Evolutionary conservation across 2,888 invertebrate genomes (phyloP).

Genomic region (Hirtodrosophila histrioides): DNA sequence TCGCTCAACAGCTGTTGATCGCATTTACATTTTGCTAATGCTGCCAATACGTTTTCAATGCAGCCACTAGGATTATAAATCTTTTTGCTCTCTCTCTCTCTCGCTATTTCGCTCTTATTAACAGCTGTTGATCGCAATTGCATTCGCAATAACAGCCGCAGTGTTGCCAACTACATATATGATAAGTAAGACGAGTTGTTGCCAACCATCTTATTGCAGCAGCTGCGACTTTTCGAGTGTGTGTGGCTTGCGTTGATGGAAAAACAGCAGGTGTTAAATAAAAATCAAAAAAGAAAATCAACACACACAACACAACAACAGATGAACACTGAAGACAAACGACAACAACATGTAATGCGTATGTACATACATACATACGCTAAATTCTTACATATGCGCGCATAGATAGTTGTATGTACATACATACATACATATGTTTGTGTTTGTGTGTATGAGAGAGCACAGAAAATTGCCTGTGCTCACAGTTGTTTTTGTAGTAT

Average conservation of each 20-base stretch:
- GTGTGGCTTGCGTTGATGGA: constrained; percentile 54
- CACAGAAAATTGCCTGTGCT: constrained; percentile 36
- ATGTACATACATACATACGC: constrained; percentile 5
- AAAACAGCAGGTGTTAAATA: constrained; percentile 74
- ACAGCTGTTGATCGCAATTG: constrained; percentile 63
- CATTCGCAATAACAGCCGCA: constrained; percentile 24
- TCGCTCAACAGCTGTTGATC: constrained; percentile 33
- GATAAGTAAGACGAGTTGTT: constrained; percentile 18
- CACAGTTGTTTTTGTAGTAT: constrained; percentile 48
- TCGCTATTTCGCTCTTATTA: constrained; percentile 3
- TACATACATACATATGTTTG: constrained; percentile 8
- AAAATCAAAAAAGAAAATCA: constrained; percentile 51
- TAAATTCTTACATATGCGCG: constrained; percentile 19
- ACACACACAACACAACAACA: constrained; percentile 33
- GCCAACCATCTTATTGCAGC: constrained; percentile 36
- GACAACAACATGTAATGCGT: constrained; percentile 28
- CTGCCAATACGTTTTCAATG: not conserved
- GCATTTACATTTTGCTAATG: constrained; percentile 17
- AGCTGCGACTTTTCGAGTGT: constrained; percentile 41
- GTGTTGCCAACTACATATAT: constrained; percentile 36
- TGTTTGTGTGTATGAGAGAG: constrained; percentile 19
- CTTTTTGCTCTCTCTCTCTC: constrained; percentile 2
- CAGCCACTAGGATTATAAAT: not conserved
- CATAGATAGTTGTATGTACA: too few species aligned
- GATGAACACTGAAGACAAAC: constrained; percentile 26